These are phyloP conservation scores for Diadumene lineata DNA, from an alignment of 92 coral and sea anemone species.

Conservation along the genomic window DNA sequence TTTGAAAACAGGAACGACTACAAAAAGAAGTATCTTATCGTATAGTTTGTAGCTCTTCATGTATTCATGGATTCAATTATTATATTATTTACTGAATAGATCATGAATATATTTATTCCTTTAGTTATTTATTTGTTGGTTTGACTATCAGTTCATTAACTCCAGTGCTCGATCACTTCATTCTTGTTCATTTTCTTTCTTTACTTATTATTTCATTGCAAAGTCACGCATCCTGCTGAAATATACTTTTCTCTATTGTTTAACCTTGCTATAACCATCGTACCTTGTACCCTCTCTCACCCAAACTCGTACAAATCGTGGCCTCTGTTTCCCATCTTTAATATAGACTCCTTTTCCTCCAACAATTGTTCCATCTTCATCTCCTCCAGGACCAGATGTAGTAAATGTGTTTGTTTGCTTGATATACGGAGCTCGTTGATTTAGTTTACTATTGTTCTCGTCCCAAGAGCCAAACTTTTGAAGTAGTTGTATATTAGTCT, in stretches of 20 bases:
- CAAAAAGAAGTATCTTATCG: no score
- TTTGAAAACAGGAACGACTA: conserved; percentile 63
- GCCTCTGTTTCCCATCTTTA: conserved; percentile 9
- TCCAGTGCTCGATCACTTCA: neutral
- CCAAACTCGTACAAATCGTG: conserved; percentile 39
- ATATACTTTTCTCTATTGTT: no score
- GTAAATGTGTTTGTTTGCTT: neutral
- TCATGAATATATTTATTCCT: neutral
- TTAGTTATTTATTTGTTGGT: no score
- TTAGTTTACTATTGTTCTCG: conserved; percentile 22
- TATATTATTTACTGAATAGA: neutral
- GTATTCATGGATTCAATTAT: neutral
- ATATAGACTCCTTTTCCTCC: conserved; percentile 16
- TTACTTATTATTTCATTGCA: no score
- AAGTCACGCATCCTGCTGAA: no score
- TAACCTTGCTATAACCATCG: no score
- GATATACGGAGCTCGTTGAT: conserved; percentile 35
- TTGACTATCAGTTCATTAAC: neutral
- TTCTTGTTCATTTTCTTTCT: no score
- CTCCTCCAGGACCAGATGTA: conserved; percentile 6
- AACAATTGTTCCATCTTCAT: conserved; percentile 22
- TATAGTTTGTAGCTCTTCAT: no score
- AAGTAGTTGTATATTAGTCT: conserved; percentile 23
- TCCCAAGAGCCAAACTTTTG: conserved; percentile 43
- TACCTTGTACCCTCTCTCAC: conserved; percentile 45